Base-by-base conservation (phyloP, 2,113 vertebrate genomes). In the Casuarius casuarius region DNA sequence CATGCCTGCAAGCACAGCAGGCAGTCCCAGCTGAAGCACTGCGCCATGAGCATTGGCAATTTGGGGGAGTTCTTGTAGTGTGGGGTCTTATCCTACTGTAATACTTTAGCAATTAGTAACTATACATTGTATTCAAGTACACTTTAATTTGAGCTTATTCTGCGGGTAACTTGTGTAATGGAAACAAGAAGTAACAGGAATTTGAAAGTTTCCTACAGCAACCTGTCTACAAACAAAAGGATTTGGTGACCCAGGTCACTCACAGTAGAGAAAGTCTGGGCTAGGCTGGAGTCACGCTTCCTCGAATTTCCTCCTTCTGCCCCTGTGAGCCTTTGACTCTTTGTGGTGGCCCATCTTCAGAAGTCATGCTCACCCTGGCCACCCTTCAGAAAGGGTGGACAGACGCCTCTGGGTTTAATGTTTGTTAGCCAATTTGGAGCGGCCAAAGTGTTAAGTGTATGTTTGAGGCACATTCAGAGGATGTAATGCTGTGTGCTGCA, bases 21-120 rank as follows among this genome's bases (percentile, higher is more conserved):
- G 33, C 42, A 90, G 51, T 22, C n/a, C n/a, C 40, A 40, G 46
- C 16, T 4, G 6, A 54, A 38, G 35, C 1, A 2, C n/a, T 1
- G 2, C 54, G n/a, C n/a, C 15, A 5, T 33, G 5, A 54, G n/a
- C 0, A 0, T 14, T 59, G 63, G 33, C 40, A 56, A 5, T 44
- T 42, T 67, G 35, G 48, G 6, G 44, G 38, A 9, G 8, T 49
- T 48, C 68, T 52, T 75, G 17, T 16, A 28, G 12, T 20, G 23
- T 5, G 16, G 28, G 15, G 9, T 67, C 61, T 73, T 83, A 8
- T 2, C 12, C n/a, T 44, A 2, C 61, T 62, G 52, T 62, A 26
- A 56, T 38, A 25, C 17, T 73, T 54, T 6, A 1, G 23, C 40
- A 67, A 6, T 40, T 33, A 54, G 28, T 61, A 4, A 3, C 38